Conservation (phyloP, 2,113 vertebrate genomes). For the Dascyllus trimaculatus region DNA sequence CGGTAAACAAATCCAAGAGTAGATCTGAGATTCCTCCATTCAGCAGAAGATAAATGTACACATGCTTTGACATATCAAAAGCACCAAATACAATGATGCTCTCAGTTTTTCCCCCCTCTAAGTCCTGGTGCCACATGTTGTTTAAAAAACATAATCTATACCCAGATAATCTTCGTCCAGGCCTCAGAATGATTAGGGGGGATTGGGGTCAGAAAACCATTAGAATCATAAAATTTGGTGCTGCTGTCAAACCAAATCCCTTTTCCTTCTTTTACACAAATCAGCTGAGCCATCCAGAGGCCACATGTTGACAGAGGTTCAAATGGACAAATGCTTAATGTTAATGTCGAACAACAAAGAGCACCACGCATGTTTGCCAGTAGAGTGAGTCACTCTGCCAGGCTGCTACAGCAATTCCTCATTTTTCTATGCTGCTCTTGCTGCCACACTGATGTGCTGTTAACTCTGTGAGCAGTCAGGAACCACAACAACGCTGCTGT, state of each 20-base stretch:
- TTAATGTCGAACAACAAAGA: conserved; percentile 1
- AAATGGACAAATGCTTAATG: conserved; percentile 18
- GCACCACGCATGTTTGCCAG: conserved; percentile 20
- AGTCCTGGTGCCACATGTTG: conserved; percentile 51
- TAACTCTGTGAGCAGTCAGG: background rate
- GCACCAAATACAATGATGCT: conserved; percentile 29
- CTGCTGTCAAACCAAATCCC: conserved; percentile 46
- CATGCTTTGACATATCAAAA: conserved; percentile 53
- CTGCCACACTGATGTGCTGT: background rate
- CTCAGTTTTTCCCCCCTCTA: conserved; percentile 17
- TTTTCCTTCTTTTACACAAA: conserved; percentile 53
- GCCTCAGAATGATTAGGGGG: conserved; percentile 79
- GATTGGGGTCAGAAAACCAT: conserved; percentile 87
- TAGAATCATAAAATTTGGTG: conserved; percentile 78
- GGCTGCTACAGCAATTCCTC: background rate
- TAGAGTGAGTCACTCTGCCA: conserved; percentile 14
- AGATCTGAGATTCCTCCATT: conserved; percentile 62
- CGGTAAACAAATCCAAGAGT: conserved; percentile 76
- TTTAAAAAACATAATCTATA: conserved; percentile 80
- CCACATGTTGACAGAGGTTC: conserved; percentile 55
- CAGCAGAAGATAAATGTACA: conserved; percentile 54
- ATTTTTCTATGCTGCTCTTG: background rate
- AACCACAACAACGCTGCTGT: background rate
- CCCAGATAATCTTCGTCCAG: conserved; percentile 78
- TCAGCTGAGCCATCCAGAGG: conserved; percentile 44